Evolutionary conservation across 1,140 invertebrate genomes (phyloP).

Genomic region (Mesaphorura yosii): DNA sequence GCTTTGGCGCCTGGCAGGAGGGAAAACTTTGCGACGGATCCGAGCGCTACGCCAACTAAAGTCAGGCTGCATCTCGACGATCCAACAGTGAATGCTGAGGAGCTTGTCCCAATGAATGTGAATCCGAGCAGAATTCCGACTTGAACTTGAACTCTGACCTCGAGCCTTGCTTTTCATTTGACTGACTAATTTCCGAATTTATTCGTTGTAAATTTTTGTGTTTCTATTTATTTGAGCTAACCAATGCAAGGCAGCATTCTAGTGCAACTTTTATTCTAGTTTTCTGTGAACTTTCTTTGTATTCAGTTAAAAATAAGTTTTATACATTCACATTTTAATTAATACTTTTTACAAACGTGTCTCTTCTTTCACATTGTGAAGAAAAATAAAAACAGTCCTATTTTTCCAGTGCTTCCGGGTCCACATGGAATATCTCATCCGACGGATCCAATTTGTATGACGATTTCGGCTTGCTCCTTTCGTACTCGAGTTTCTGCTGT

Average conservation of each 20-base stretch:
- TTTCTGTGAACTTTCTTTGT: no score
- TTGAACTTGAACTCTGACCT: neutral
- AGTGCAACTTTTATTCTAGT: no score
- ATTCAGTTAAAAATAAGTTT: no score
- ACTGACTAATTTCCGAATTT: no score
- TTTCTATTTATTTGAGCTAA: no score
- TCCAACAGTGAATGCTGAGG: conserved; percentile 11
- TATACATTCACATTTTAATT: no score
- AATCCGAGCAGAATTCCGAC: neutral
- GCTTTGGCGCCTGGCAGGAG: conserved; percentile 5
- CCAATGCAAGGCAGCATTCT: no score
- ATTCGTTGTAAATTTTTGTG: no score
- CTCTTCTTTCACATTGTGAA: no score
- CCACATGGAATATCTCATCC: conserved; percentile 52
- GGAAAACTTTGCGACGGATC: neutral
- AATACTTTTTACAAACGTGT: no score
- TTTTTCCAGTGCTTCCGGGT: conserved; percentile 38
- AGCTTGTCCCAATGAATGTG: conserved; percentile 26
- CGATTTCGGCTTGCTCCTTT: conserved; percentile 54
- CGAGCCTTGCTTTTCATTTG: no score
- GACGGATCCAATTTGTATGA: conserved; percentile 52
- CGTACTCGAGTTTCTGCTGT: conserved; percentile 61
- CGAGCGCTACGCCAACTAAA: neutral
- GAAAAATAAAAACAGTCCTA: no score
- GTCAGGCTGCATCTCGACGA: neutral